phyloP scores from a whole-genome alignment of 2,888 invertebrate genomes.

The Iphiclides podalirius region DNA sequence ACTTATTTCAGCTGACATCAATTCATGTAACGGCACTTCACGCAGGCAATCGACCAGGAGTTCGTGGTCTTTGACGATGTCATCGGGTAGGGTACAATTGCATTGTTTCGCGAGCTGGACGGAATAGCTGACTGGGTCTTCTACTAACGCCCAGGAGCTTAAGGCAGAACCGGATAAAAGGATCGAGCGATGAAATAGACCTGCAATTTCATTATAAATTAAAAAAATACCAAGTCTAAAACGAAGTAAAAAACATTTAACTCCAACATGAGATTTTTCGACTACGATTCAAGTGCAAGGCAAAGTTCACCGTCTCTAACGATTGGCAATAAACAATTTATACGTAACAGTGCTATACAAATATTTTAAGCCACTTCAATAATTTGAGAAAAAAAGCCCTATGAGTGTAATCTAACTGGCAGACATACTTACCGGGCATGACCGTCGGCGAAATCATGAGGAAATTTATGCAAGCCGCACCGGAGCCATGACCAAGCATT shows the following conservation, averaged over 20 bases:
- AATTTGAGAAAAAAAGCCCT: too few species aligned
- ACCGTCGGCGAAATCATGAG: slow-evolving; percentile 98
- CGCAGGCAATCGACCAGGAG: slow-evolving; percentile 91
- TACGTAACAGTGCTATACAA: too few species aligned
- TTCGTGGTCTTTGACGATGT: slow-evolving; percentile 90
- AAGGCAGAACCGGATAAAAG: slow-evolving; percentile 93
- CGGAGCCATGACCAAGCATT: slow-evolving; percentile 96
- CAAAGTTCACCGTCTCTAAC: too few species aligned
- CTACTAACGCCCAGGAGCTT: slow-evolving; percentile 93
- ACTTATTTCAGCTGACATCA: slow-evolving; percentile 87
- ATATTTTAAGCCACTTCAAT: too few species aligned
- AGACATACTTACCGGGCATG: slow-evolving; percentile 80
- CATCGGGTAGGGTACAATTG: slow-evolving; percentile 91
- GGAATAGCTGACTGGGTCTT: slow-evolving; percentile 91
- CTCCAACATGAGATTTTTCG: background rate
- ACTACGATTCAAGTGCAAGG: too few species aligned
- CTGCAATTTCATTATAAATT: slow-evolving; percentile 72
- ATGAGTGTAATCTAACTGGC: too few species aligned
- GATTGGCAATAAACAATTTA: too few species aligned
- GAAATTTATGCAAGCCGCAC: slow-evolving; percentile 98
- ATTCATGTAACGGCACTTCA: slow-evolving; percentile 86
- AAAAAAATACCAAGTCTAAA: too few species aligned
- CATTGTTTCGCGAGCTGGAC: slow-evolving; percentile 89
- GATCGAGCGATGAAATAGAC: slow-evolving; percentile 92
- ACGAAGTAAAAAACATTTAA: background rate